These are phyloP conservation scores for Napeogenes sylphis DNA, from an alignment of 2,888 invertebrate genomes.

Conservation along the genomic window DNA sequence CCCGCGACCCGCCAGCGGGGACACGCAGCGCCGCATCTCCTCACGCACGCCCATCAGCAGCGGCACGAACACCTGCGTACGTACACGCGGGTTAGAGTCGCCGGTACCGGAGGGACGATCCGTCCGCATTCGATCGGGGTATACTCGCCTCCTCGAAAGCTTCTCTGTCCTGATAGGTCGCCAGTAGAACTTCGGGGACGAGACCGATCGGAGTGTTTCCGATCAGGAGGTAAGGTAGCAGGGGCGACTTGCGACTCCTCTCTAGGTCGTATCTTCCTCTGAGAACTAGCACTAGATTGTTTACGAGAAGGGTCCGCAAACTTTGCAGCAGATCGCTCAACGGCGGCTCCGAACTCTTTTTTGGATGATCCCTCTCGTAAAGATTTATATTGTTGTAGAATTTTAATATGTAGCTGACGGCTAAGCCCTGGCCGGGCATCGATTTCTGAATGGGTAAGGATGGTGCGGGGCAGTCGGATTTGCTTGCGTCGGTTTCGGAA, in stretches of 20 bases:
- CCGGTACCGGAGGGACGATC: too few species aligned
- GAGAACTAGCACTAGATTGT: conserved; percentile 78
- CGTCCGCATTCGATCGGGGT: too few species aligned
- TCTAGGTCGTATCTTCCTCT: conserved; percentile 76
- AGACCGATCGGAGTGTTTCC: conserved; percentile 86
- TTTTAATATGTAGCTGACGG: conserved; percentile 67
- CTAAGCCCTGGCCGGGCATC: conserved; percentile 63
- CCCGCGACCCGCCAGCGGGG: conserved; percentile 81
- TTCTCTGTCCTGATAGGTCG: conserved; percentile 79
- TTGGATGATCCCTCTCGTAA: conserved; percentile 86
- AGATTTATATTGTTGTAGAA: conserved; percentile 83
- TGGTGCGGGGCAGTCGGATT: conserved; percentile 66
- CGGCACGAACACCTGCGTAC: conserved; percentile 63
- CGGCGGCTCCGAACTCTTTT: conserved; percentile 85
- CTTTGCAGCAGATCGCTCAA: conserved; percentile 81
- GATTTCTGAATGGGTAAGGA: conserved; percentile 64
- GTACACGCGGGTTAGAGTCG: background rate
- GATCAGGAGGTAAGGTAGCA: conserved; percentile 82
- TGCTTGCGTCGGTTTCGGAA: conserved; percentile 57
- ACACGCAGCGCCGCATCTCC: conserved; percentile 83
- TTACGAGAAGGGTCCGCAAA: conserved; percentile 74
- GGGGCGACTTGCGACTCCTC: conserved; percentile 77
- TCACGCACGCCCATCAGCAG: conserved; percentile 67
- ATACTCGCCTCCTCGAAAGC: conserved; percentile 73
- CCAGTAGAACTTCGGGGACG: conserved; percentile 81